phyloP scores from a whole-genome alignment of 2,113 vertebrate species.

The Ophthalmolycus amberensis region DNA sequence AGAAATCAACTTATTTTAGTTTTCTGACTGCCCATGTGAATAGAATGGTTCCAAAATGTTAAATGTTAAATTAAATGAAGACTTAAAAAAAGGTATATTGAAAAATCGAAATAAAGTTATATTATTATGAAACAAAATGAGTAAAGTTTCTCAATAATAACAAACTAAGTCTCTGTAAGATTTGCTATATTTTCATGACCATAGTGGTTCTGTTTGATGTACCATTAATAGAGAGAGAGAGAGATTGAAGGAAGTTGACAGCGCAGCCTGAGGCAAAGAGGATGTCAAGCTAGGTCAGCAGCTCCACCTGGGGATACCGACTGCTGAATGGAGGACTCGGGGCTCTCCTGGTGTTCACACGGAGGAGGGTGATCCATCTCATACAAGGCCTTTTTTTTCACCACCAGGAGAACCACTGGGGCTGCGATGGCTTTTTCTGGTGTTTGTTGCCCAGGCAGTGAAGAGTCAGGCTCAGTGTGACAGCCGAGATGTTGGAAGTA shows the following conservation, averaged over 20 bases:
- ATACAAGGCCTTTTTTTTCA: background rate
- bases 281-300: conserved; percentile 57
- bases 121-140: no score
- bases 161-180: no score
- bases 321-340: conserved; percentile 54
- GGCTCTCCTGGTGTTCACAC: conserved; percentile 32
- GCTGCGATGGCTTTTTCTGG: background rate
- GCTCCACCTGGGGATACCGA: conserved; percentile 38
- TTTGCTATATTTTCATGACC: background rate
- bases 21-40: no score
- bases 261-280: conserved; percentile 46
- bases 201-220: background rate
- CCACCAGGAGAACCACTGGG: background rate
- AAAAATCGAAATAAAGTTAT: no score
- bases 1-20: background rate
- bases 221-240: background rate
- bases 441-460: background rate
- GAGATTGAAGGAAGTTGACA: conserved; percentile 53
- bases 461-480: background rate
- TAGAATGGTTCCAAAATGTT: background rate
- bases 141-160: background rate
- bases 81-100: no score
- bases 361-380: conserved; percentile 22
- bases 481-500: background rate
- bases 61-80: no score